Evolutionary conservation across 2,888 invertebrate genomes (phyloP), one percentile per base, ranked within the genome.

Genomic region (Pandemis cinnamomeana): DNA sequence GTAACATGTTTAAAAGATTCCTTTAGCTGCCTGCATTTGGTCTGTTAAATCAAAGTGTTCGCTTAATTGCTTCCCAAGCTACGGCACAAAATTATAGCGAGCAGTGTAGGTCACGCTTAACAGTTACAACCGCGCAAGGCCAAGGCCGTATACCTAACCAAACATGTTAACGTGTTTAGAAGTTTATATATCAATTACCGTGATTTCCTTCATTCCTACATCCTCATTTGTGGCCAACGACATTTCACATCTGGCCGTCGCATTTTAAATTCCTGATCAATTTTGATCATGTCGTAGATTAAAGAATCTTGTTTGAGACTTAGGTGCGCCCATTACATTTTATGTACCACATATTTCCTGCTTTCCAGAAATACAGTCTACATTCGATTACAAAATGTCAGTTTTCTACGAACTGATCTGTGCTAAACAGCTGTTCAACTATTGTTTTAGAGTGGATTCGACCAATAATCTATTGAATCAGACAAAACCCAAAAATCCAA

Each of bases 151-250:
- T 5, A 7, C 68, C 13, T 71, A 64, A 44, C 60, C 69, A 73
- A 70, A 73, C 69, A 70, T 7, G 69, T 66, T 70, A 69, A 71
- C 70, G 5, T 62, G 66, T 70, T 70, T 70, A 71, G 61, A 64
- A 55, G 70, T 61, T 44, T 66, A 66, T 66, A 69, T 63, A 53
- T 63, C 20, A 15, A 69, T 72, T 69, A 70, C 44, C 66, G 46
- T 20, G 72, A 72, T 72, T 75, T 75, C 75, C 75, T 72, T 53
- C 70, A 75, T 75, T 69, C 71, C 58, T 53, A 15, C 67, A 63
- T 68, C 20, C 46, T 53, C 67, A 41, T 67, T 27, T 70, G 61
- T 41, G 51, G 48, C 27, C 7, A 41, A 46, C 51, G 66, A 73
- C 61, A 61, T 66, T 61, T 66, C 61, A 44, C 51, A 67, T 55